A percentile compares a stretch with the other conserved stretches of the same genome.
Evolutionary conservation across 2,888 invertebrate genomes (phyloP).

Genomic region (Abrostola triplasia): DNA sequence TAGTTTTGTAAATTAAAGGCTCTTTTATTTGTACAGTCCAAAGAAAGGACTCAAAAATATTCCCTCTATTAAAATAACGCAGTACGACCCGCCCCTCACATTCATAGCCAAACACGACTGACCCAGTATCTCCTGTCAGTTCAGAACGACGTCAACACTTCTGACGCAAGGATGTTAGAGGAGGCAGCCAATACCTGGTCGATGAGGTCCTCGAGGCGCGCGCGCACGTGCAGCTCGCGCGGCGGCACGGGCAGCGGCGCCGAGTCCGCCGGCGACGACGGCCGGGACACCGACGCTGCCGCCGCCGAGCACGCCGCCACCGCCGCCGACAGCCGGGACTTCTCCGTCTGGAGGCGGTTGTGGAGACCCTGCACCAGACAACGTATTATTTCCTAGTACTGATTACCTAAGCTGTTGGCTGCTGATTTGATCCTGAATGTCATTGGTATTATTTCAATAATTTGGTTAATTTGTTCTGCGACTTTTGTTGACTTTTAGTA

Average conservation of each 20-base stretch:
- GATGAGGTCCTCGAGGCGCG: conserved; percentile 96
- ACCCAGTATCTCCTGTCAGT: conserved; percentile 1
- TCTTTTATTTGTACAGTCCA: too few relatives aligned
- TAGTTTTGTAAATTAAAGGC: too few relatives aligned
- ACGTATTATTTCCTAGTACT: too few relatives aligned
- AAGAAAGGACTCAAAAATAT: neutral
- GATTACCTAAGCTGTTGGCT: too few relatives aligned
- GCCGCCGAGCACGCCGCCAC: conserved; percentile 98
- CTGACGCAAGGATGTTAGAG: conserved; percentile 62
- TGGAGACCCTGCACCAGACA: conserved; percentile 88
- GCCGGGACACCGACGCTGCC: conserved; percentile 96
- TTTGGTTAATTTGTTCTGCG: too few relatives aligned
- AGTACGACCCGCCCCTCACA: conserved; percentile 18
- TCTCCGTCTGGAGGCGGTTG: conserved; percentile 96
- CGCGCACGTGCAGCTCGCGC: conserved; percentile 94
- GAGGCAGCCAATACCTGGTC: conserved; percentile 92
- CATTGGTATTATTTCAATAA: too few relatives aligned
- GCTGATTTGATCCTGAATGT: too few relatives aligned
- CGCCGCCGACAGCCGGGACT: conserved; percentile 94
- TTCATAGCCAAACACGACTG: conserved; percentile 8
- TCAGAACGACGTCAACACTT: conserved; percentile 66
- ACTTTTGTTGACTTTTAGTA: too few relatives aligned
- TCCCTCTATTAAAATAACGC: conserved; percentile 18
- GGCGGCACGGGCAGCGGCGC: conserved; percentile 95
- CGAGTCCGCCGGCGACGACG: conserved; percentile 96